Percentiles rank a stretch among this genome's conserved stretches.
phyloP scores from a whole-genome alignment of 2,888 invertebrate species.

The Doris montereyensis region DNA sequence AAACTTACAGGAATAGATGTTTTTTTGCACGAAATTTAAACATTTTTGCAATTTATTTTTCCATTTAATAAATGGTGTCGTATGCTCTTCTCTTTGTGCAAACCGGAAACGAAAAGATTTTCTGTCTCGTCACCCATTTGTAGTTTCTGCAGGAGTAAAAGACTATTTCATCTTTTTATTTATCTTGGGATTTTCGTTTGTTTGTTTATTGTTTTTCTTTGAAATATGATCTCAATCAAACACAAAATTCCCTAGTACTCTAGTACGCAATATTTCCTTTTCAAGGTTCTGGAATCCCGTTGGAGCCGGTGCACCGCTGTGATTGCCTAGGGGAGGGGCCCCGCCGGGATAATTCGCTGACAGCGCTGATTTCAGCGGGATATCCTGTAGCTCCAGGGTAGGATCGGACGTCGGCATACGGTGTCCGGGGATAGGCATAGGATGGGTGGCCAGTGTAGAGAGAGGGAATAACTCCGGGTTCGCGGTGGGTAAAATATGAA shows the following conservation, averaged over 20 bases:
- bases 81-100: too few species aligned
- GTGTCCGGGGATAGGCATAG: slow-evolving; percentile 68
- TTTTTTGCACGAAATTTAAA: too few species aligned
- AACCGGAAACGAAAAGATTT: too few species aligned
- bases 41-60: too few species aligned
- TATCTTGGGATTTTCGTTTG: too few species aligned
- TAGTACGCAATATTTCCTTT: slow-evolving; percentile 40
- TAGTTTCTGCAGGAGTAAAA: too few species aligned
- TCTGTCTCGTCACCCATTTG: too few species aligned
- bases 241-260: background rate
- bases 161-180: too few species aligned
- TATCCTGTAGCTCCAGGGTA: slow-evolving; percentile 65
- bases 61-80: too few species aligned
- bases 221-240: background rate
- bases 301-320: slow-evolving; percentile 66
- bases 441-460: slow-evolving; percentile 71
- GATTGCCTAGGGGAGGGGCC: slow-evolving; percentile 66
- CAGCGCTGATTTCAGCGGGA: slow-evolving; percentile 47
- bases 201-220: too few species aligned
- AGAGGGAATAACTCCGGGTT: slow-evolving; percentile 66
- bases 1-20: too few species aligned
- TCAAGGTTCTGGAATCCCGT: slow-evolving; percentile 65
- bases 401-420: slow-evolving; percentile 63
- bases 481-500: slow-evolving; percentile 65
- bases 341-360: slow-evolving; percentile 63